Base-by-base conservation (phyloP, 2,888 invertebrate genomes). In the Cylloceria caligata region DNA sequence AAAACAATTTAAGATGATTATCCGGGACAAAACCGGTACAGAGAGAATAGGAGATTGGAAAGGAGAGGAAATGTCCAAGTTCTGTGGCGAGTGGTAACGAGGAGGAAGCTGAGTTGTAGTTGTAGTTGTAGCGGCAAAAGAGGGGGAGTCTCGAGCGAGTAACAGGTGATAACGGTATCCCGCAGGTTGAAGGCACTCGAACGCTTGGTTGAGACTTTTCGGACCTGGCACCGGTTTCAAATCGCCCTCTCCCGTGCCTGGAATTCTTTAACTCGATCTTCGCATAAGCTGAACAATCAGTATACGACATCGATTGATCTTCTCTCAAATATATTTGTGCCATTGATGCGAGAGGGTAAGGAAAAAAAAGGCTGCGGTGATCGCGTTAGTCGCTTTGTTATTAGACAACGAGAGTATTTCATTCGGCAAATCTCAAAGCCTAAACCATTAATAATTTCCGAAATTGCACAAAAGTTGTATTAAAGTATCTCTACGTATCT, bases 151-250 rank as follows among this genome's bases (percentile, higher is more conserved):
- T 62, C 68, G 76, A 64, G 82, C 62, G 84, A 84, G 81, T 85
- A 90, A 89, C 88, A 89, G 90, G 88, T 89, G 88, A 84, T 89
- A 89, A 89, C 89, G 89, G 89, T 90, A 89, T 72, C 78, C 57
- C 71, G 60, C 75, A 75, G 72, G 65, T 82, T 79, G 80, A 80
- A 67, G 74, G 39, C 64, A 75, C 74, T 82, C 76, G n/a, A n/a
- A 65, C 82, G 49, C 62, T 77, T 68, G 24, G 65, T 21, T 7
- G 60, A 21, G 45, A 30, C 45, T 71, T 72, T 72, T 72, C 60
- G 60, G 72, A 60, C 64, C n/a, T 4, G 42, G 42, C 72, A 47
- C 60, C 47, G 60, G 74, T 52, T 65, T 52, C 52, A 19, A 65
- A 52, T 49, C 52, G 5, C 9, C 52, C 64, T 9, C 1, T 11